Evolutionary conservation across 1,140 invertebrate genomes (phyloP).

Genomic region (Caerostris extrusa): DNA sequence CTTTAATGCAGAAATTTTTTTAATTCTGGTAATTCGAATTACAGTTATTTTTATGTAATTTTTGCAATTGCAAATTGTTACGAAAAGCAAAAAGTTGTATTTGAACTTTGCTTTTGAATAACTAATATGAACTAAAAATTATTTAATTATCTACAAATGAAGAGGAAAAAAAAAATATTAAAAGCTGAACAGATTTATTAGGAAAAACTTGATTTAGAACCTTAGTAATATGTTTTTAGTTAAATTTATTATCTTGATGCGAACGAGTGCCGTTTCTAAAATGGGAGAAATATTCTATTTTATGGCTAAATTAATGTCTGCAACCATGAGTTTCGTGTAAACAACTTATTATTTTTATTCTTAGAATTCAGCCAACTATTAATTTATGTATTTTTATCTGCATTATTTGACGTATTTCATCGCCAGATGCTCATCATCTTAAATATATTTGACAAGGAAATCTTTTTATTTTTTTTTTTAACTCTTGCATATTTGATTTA

Average conservation of each 20-base stretch:
- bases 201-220: background rate
- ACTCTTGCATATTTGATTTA: too few relatives aligned
- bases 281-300: background rate
- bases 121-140: background rate
- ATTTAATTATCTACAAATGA: too few relatives aligned
- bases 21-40: too few relatives aligned
- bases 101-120: background rate
- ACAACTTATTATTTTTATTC: background rate
- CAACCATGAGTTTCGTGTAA: background rate
- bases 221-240: background rate
- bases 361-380: background rate
- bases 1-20: too few relatives aligned
- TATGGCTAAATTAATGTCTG: background rate
- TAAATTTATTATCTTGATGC: background rate
- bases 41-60: background rate
- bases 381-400: background rate
- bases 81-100: background rate
- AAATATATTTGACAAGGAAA: too few relatives aligned
- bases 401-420: background rate
- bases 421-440: background rate
- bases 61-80: background rate
- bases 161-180: background rate
- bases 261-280: background rate
- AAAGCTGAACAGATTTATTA: background rate
- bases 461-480: too few relatives aligned